phyloP scores from a whole-genome alignment of 2,888 invertebrate species.

The Lithodes maja region DNA sequence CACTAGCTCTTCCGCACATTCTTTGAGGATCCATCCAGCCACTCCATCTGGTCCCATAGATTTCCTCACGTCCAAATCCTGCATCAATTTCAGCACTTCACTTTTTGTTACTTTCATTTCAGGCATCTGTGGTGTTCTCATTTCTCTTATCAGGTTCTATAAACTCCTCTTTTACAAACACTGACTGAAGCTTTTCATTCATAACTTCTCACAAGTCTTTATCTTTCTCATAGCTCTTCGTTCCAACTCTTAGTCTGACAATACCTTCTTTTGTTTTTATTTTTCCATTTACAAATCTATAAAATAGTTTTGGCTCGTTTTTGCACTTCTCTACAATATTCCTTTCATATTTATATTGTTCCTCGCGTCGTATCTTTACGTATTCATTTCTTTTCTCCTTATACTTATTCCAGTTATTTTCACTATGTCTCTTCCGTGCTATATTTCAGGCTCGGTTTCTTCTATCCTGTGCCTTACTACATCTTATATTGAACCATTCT shows the following conservation, averaged over 20 bases:
- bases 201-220: background rate
- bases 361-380: background rate
- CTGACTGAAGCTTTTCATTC: background rate
- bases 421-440: too few relatives aligned
- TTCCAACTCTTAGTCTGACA: background rate
- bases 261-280: background rate
- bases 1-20: background rate
- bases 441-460: too few relatives aligned
- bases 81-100: background rate
- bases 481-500: too few relatives aligned
- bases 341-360: background rate
- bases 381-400: background rate
- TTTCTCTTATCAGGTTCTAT: background rate
- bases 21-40: background rate
- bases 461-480: too few relatives aligned
- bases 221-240: background rate
- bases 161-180: background rate
- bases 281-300: background rate
- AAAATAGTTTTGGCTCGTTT: background rate
- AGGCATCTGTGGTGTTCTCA: background rate
- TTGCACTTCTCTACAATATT: background rate
- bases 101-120: background rate
- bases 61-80: constrained; percentile 10
- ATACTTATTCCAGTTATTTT: background rate
- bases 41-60: background rate